Base-by-base conservation (phyloP, 2,113 vertebrate genomes). In the Ptilonorhynchus violaceus region DNA sequence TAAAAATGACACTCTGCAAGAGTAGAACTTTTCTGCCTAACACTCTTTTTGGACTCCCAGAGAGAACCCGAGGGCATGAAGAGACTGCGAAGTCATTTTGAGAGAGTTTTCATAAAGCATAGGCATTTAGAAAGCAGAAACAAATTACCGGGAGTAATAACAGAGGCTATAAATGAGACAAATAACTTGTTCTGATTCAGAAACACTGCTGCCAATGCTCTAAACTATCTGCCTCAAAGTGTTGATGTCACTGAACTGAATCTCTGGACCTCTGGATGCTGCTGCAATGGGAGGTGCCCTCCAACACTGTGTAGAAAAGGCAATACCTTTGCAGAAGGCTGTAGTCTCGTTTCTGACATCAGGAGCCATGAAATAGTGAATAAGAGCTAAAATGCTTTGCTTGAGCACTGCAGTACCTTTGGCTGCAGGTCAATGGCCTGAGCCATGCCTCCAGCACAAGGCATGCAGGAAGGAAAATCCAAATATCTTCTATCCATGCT, bases 101-200 rank as follows among this genome's bases (percentile, higher is more conserved):
- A 74, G 64, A 67, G 6, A 25, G 50, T 82, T 78, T 66, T 85
- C 91, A 86, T 88, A 96, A 96, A 90, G 81, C 92, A 73, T 2
- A 20, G 76, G 59, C 62, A 31, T 88, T 87, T 82, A 77, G 80
- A 93, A 92, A 76, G 75, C 68, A 86, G 69, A 95, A 85, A 5
- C 69, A 89, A 92, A 68, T 94, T 95, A 91, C 94, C 67, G 77
- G 44, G 73, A 93, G 76, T 44, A 95, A 84, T 92, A 88, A 86
- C 14, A 20, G 35, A 93, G 56, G 41, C 88, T 70, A 83, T 94
- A 94, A 96, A 93, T 92, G 95, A 96, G 88, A 77, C 41, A 88
- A 88, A 60, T 52, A 90, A 84, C 68, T 94, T 47, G 64, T 35
- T 50, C 85, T 72, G 33, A 66, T 82, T 86, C 80, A 87, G 52